Conservation (phyloP, 2,888 invertebrate species). For the Stratiomys singularior region DNA sequence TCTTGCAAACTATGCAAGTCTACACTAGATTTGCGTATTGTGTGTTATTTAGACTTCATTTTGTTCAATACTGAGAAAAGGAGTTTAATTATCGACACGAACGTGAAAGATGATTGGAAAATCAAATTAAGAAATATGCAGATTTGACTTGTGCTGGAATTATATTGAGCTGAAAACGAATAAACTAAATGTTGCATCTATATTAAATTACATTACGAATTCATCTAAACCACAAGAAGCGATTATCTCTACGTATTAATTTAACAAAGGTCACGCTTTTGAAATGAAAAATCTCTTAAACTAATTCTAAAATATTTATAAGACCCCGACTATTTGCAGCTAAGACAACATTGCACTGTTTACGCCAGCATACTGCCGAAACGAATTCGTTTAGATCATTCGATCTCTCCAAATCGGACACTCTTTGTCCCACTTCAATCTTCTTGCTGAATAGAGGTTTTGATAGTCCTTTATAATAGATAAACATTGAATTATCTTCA, state of each 20-base stretch:
- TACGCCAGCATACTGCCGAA: constrained; percentile 94
- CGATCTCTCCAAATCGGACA: constrained; percentile 50
- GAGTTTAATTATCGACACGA: not conserved
- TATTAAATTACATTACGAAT: not conserved
- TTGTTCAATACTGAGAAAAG: constrained; percentile 6
- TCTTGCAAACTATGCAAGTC: not conserved
- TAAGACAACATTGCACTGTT: constrained; percentile 84
- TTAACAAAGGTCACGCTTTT: not conserved
- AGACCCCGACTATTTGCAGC: constrained; percentile 95
- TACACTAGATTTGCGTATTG: not conserved
- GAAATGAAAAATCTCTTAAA: constrained; percentile 64
- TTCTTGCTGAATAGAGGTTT: constrained; percentile 87
- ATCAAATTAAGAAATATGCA: too few relatives aligned
- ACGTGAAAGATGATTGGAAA: too few relatives aligned
- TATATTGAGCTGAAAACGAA: too few relatives aligned
- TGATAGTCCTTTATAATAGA: constrained; percentile 90
- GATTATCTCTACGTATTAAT: not conserved
- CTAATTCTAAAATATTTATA: constrained; percentile 86
- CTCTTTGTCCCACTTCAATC: constrained; percentile 73
- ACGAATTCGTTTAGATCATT: constrained; percentile 91
- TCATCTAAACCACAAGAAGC: not conserved
- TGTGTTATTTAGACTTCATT: not conserved
- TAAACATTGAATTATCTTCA: constrained; percentile 91
- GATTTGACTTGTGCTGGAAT: too few relatives aligned
- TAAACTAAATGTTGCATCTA: too few relatives aligned